Evolutionary conservation across 2,888 invertebrate genomes (phyloP), one percentile per base, ranked within the genome.

Genomic region (Agrotis clavis): DNA sequence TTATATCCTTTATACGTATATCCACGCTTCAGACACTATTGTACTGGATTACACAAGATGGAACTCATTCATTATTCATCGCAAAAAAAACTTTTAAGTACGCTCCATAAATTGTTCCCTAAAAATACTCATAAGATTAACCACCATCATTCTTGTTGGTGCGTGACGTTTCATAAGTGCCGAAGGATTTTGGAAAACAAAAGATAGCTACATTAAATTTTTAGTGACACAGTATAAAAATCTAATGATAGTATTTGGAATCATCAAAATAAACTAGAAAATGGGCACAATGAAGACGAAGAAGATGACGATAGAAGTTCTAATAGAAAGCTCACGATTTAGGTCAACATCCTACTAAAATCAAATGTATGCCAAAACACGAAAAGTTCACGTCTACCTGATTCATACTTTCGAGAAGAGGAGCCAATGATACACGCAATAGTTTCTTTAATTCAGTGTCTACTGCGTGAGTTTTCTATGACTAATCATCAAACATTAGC

Each of bases 401-500:
- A 78, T 5, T 78, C 77, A 78, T 53, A 30, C 30, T 35, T 67
- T 54, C 16, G 0, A 67, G 64, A 51, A 67, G 1, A 65, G 25
- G 25, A 57, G 48, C 21, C 19, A 19, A 19, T 50, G 50, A 56
- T 64, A 50, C 59, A 61, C 47, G 60, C 25, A 35, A 71, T 65
- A 51, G 47, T 61, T 65, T 71, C 50, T 71, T 77, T 65, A 71
- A 61, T 65, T 77, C 50, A 25, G 45, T 41, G 63, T 53, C 50
- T 50, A 57, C 54, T 21, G n/a, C 13, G 2, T 48, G 13, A 50
- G 25, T 41, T 13, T 35, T 48, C 63, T 41, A 56, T 75, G 78
- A 79, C 54, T 78, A 79, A 75, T 70, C 68, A 35, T 57, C 1
- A 9, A 35, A 51, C 25, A 69, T 45, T 47, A 74, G 18, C 30